Base-by-base conservation (phyloP, 2,888 invertebrate species). In the Patella depressa region DNA sequence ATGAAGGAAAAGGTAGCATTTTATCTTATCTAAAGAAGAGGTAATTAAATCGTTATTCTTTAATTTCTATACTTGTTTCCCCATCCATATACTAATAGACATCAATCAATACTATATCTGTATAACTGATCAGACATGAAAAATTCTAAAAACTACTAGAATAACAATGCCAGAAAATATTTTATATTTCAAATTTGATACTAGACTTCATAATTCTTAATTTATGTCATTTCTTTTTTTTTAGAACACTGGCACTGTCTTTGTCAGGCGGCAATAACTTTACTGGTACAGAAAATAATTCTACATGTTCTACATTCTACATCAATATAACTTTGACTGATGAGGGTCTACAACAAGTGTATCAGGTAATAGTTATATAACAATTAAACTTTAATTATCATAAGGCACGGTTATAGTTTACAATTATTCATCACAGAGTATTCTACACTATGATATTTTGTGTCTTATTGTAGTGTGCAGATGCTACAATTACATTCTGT, bases 271-370 rank as follows among this genome's bases (percentile, higher is more conserved):
- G 91, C 2, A 90, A 88, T 77, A 85, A 85, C 45, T 92, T 91
- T 85, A 94, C 94, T 79, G 96, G 96, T 1, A 95, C 95, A 82
- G 96, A 96, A 88, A 94, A 95, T 87, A 97, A 96, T 81, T 94
- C 95, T 0, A 94, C 96, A 89, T 96, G 95, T 91, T 94, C 95
- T 0, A 90, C 95, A 78, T 96, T 96, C 90, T 94, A 94, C 5
- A 92, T 97, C 11, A 94, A 94, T 82, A 93, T 97, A 65, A 93
- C 94, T 12, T 93, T 98, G 75, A 97, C 97, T 0, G 95, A 95
- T 83, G 94, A 95, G 74, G 97, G 97, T 1, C 93, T 95, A 9
- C 91, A 93, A 54, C 93, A 96, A 85, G 89, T 96, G 34, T 93
- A 94, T 75, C 94, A 95, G 88, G 94, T 93, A 85, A 87, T 83